Evolutionary conservation across 2,888 invertebrate species (phyloP).

Genomic region (Cheilosia soror): DNA sequence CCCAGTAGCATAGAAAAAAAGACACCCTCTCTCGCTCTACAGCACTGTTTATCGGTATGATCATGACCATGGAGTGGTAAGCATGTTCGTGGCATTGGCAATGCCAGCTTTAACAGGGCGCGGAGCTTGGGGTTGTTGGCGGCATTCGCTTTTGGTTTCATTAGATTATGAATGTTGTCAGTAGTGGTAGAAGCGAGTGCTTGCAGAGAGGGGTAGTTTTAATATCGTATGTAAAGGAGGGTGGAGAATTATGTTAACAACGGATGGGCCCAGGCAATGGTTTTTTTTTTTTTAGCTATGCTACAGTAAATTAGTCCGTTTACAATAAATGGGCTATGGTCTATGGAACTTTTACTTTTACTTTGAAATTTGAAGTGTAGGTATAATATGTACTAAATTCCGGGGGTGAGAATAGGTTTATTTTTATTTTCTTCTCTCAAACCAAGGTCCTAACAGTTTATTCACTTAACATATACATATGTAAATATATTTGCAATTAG

Average conservation of each 20-base stretch:
- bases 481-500: not conserved
- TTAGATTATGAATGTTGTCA: constrained; percentile 45
- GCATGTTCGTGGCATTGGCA: constrained; percentile 70
- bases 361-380: constrained; percentile 58
- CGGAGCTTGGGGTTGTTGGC: constrained; percentile 47
- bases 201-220: constrained; percentile 61
- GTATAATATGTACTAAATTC: constrained; percentile 23
- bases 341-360: constrained; percentile 67
- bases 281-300: constrained; percentile 22
- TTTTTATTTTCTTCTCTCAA: not conserved
- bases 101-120: constrained; percentile 54
- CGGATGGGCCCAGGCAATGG: constrained; percentile 11
- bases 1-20: constrained; percentile 70
- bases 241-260: constrained; percentile 42
- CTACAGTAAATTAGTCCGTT: constrained; percentile 49
- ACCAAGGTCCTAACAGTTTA: not conserved
- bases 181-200: constrained; percentile 1
- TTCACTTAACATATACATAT: too few relatives aligned
- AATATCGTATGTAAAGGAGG: constrained; percentile 66
- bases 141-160: constrained; percentile 72
- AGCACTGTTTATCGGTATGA: constrained; percentile 33
- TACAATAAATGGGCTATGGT: constrained; percentile 56
- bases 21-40: constrained; percentile 24
- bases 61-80: constrained; percentile 66
- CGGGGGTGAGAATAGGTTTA: not conserved